Percentiles rank a stretch among this genome's conserved stretches.
Evolutionary conservation across 37 sponge, comb jelly and placozoan genomes (phyloP).

Genomic region (Axinella damicornis): DNA sequence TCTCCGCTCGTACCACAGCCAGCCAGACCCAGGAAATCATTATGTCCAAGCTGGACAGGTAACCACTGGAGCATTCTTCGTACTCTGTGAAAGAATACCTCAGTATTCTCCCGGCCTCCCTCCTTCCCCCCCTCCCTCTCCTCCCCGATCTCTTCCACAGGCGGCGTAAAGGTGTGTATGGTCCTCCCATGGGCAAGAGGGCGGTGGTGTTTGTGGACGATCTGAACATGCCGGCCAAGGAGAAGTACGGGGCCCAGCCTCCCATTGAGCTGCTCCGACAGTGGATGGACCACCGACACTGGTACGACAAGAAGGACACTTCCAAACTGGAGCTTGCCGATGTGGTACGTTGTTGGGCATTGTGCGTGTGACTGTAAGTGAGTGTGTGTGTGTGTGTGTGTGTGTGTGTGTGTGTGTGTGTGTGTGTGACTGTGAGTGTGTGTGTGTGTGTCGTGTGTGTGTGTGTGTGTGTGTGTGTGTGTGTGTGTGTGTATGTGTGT

Average conservation of each 20-base stretch:
- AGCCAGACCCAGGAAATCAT: slow-evolving; percentile 96
- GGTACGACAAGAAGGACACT: slow-evolving; percentile 98
- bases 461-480: neutral
- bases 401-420: slow-evolving; percentile 2
- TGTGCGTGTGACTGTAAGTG: too few relatives aligned
- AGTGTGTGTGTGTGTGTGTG: too few relatives aligned
- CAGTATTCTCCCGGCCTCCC: neutral
- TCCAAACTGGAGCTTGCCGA: slow-evolving; percentile 87
- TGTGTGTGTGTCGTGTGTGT: too few relatives aligned
- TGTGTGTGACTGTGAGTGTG: neutral
- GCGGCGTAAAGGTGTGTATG: slow-evolving; percentile 93
- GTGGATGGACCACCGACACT: slow-evolving; percentile 92
- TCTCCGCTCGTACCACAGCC: slow-evolving; percentile 97
- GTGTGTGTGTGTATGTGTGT: neutral
- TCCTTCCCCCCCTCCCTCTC: neutral
- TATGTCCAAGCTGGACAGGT: slow-evolving; percentile 96
- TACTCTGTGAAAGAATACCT: neutral
- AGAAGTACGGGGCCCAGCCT: slow-evolving; percentile 99
- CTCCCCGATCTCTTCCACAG: neutral
- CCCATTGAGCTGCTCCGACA: slow-evolving; percentile 97
- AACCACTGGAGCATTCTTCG: too few relatives aligned
- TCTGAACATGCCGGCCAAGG: slow-evolving; percentile 98
- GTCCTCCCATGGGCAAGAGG: slow-evolving; percentile 94
- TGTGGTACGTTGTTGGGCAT: slow-evolving; percentile 86
- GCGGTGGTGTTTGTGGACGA: slow-evolving; percentile 97